These are phyloP conservation scores for Bimastos eiseni DNA, from an alignment of 2,888 invertebrate genomes.

Conservation along the genomic window DNA sequence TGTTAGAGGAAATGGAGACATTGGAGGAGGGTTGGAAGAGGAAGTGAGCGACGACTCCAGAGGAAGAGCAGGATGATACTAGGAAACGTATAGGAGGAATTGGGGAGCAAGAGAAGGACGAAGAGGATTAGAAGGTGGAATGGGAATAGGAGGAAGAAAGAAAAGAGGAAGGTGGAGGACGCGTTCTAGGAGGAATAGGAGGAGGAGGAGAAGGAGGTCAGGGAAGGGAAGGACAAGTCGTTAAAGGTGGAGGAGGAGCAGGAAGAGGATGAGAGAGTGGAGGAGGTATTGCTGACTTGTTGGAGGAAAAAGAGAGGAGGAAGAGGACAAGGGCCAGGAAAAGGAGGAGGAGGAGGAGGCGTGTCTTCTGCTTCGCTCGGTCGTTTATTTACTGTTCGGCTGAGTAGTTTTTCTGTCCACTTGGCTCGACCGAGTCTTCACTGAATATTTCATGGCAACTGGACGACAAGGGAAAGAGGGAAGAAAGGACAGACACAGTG, in stretches of 20 bases:
- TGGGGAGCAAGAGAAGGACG: neutral
- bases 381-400: neutral
- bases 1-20: neutral
- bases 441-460: slow-evolving; percentile 13
- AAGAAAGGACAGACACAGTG: neutral
- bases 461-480: neutral
- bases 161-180: neutral
- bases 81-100: neutral
- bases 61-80: neutral
- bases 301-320: neutral
- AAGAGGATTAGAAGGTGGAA: neutral
- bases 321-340: neutral
- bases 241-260: neutral
- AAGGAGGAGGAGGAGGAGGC: neutral
- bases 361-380: neutral
- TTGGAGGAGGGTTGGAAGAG: neutral
- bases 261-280: neutral
- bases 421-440: neutral
- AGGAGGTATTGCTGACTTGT: neutral
- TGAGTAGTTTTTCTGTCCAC: slow-evolving; percentile 16
- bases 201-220: neutral
- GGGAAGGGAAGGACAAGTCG: neutral
- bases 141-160: neutral
- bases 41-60: no score
- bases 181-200: neutral